Evolutionary conservation across 2,888 invertebrate genomes (phyloP).

Genomic region (Fabriciana adippe): DNA sequence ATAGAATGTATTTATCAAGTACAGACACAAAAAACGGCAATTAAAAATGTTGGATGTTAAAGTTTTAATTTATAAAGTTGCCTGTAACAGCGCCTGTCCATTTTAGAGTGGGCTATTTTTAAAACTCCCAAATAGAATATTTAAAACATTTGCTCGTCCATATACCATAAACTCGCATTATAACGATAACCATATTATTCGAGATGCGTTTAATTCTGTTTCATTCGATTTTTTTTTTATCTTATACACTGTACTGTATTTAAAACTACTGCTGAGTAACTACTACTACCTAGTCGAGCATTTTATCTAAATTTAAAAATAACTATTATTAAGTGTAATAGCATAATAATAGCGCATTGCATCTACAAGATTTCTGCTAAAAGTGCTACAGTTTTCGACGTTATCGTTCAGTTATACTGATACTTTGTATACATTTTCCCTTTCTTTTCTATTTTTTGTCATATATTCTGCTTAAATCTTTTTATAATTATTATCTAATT

Average conservation of each 20-base stretch:
- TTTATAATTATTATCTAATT: slow-evolving; percentile 3
- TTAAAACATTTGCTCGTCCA: slow-evolving; percentile 39
- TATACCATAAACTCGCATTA: slow-evolving; percentile 27
- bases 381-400: no score
- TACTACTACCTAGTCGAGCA: no score
- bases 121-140: slow-evolving; percentile 41
- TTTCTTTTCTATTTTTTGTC: no score
- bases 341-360: no score
- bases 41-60: slow-evolving; percentile 39
- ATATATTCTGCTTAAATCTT: no score
- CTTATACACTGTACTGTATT: not conserved
- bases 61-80: slow-evolving; percentile 42
- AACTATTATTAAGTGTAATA: no score
- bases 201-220: slow-evolving; percentile 1
- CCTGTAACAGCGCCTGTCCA: slow-evolving; percentile 39
- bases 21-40: slow-evolving; percentile 37
- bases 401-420: no score
- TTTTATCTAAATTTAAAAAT: no score
- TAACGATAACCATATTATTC: slow-evolving; percentile 18
- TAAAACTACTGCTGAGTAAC: not conserved
- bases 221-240: slow-evolving; percentile 2
- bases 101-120: slow-evolving; percentile 40
- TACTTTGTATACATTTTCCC: no score
- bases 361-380: no score
- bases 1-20: slow-evolving; percentile 32